These are phyloP conservation scores for Andrena chrysosceles DNA, from an alignment of 2,888 invertebrate genomes.

Conservation along the genomic window DNA sequence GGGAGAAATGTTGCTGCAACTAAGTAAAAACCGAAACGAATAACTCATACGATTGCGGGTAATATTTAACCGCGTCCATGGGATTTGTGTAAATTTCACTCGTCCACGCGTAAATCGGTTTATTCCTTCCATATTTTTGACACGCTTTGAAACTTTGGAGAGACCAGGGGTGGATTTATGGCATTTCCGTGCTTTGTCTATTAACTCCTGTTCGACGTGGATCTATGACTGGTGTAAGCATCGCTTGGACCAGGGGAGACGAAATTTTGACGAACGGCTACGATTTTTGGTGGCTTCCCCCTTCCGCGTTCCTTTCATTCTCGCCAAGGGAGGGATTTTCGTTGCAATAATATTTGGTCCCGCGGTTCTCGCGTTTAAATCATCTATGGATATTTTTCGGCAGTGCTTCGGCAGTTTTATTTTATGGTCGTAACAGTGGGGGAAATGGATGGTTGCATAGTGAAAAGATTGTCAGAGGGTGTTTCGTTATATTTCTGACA, in stretches of 20 bases:
- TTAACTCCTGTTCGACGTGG: conserved; percentile 42
- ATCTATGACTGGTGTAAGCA: conserved; percentile 37
- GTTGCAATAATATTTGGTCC: conserved; percentile 14
- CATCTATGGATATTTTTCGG: background rate
- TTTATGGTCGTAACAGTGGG: background rate
- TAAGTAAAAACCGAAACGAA: conserved; percentile 44
- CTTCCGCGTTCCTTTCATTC: conserved; percentile 21
- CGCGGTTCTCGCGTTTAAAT: background rate
- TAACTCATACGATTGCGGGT: conserved; percentile 40
- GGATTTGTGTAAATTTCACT: conserved; percentile 35
- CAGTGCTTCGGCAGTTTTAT: background rate
- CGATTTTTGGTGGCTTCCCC: conserved; percentile 38
- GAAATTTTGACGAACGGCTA: conserved; percentile 52
- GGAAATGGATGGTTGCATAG: too few species aligned
- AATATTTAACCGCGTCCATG: conserved; percentile 46
- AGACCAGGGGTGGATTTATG: conserved; percentile 31
- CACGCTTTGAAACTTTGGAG: conserved; percentile 25
- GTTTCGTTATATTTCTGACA: too few species aligned
- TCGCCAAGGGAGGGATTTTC: background rate
- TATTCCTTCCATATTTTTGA: conserved; percentile 53
- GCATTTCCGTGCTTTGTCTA: conserved; percentile 41
- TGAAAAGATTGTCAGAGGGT: too few species aligned
- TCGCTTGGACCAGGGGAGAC: conserved; percentile 1
- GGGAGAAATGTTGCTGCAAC: conserved; percentile 13
- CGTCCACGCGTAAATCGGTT: conserved; percentile 38